These are phyloP conservation scores for Hylomyscus alleni DNA, from an alignment of 2,797 vertebrate genomes.

Conservation along the genomic window DNA sequence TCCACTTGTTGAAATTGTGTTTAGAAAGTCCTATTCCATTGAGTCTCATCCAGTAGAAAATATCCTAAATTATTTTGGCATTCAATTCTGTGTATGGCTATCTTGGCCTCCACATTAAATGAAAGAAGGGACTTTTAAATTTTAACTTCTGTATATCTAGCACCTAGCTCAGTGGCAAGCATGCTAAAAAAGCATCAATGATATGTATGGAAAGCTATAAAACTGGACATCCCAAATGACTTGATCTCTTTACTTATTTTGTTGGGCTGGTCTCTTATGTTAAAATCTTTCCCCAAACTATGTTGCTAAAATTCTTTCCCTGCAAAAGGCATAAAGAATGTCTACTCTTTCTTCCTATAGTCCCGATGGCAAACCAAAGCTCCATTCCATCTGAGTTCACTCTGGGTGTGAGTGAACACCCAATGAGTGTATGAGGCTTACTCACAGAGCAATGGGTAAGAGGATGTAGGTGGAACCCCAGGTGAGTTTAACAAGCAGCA, in stretches of 20 bases:
- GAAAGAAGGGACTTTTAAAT: background rate
- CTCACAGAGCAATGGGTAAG: background rate
- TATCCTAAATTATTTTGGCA: background rate
- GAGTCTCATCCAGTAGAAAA: background rate
- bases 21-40: no score
- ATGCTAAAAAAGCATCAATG: background rate
- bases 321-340: background rate
- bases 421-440: background rate
- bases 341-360: background rate
- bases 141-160: slow-evolving; percentile 20
- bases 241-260: slow-evolving; percentile 3
- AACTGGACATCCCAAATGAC: background rate
- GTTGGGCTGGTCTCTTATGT: background rate
- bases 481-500: background rate
- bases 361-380: background rate
- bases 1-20: background rate
- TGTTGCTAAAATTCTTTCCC: background rate
- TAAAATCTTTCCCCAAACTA: background rate
- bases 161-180: background rate
- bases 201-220: slow-evolving; percentile 5
- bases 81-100: background rate
- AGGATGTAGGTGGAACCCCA: background rate
- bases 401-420: no score
- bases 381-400: background rate
- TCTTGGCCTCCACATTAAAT: background rate